phyloP scores from a whole-genome alignment of 2,113 vertebrate species.

The Pedionomus torquatus region DNA sequence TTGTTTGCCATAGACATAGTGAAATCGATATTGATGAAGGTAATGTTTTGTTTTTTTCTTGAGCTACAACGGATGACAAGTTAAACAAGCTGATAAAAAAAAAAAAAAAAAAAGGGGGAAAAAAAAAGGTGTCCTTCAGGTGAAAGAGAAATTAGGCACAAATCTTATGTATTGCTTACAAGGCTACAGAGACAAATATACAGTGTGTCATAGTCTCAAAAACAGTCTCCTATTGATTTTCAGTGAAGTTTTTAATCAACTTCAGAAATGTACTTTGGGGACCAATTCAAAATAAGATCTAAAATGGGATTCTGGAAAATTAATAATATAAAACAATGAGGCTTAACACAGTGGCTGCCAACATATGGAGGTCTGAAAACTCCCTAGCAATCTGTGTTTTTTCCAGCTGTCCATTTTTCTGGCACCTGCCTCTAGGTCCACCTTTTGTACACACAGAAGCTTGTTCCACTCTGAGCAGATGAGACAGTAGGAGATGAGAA shows the following conservation, averaged over 20 bases:
- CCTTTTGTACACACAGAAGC: background rate
- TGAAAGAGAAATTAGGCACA: background rate
- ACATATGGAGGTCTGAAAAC: background rate
- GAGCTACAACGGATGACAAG: background rate
- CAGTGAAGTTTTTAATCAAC: background rate
- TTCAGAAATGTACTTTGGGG: background rate
- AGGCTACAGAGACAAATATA: background rate
- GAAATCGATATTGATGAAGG: background rate
- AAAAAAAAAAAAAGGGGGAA: too few relatives aligned
- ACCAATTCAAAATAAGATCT: background rate
- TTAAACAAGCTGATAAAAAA: background rate
- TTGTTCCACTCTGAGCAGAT: background rate
- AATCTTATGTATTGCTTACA: background rate
- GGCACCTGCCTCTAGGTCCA: background rate
- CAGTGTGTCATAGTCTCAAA: background rate
- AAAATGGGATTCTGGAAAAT: background rate
- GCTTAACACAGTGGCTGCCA: background rate
- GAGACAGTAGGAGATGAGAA: background rate
- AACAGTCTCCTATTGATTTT: background rate
- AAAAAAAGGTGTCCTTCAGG: background rate
- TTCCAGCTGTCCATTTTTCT: background rate
- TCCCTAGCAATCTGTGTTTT: background rate
- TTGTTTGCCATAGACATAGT: background rate
- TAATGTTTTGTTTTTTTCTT: background rate
- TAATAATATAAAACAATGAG: background rate